Evolutionary conservation across 37 sponge, comb jelly and placozoan genomes (phyloP), one percentile per base, ranked within the genome.

Genomic region (Geodia barretti): DNA sequence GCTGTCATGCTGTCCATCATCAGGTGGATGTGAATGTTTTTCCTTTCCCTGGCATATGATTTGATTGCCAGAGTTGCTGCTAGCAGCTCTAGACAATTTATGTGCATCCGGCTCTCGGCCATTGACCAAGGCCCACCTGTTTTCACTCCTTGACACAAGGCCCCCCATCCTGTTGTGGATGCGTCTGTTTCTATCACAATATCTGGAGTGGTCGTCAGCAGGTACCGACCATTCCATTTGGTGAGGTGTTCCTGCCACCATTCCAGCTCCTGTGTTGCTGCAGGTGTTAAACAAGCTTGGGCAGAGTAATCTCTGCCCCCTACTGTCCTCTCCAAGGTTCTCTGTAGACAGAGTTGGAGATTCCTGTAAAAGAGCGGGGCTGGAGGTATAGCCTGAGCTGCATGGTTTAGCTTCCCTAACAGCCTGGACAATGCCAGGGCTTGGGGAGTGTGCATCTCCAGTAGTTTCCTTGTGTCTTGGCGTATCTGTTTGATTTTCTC

Each of bases 121-220:
- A 54, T 37, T 11, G 89, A 74, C 89, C 89, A 89, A 4, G 77
- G 84, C 4, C 89, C 89, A 24, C 79, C 79, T 3, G 89, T 89
- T 29, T 35, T 58, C 5, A 42, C 59, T 26, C 79, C 69, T 62
- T 40, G 36, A 60, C 89, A 83, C 37, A 30, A n/a, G 0, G 81
- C 84, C 1, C 79, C 84, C 84, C 89, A 83, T 14, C 82, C 90
- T 39, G n/a, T 54, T 4, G 21, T 5, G 66, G 89, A 88, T 26
- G 89, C 84, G 36, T 83, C 83, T 8, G 89, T 73, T 35, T 72
- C 69, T 64, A 86, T 73, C 14, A 41, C 24, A 4, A 79, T 4
- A 3, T 29, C 11, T 3, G 75, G 60, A 8, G 23, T 28, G 39
- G 21, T 74, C 1, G 74, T 39, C 21, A 79, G 14, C 3, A 86